Evolutionary conservation across 2,888 invertebrate genomes (phyloP).

Genomic region (Dryadula phaetusa): DNA sequence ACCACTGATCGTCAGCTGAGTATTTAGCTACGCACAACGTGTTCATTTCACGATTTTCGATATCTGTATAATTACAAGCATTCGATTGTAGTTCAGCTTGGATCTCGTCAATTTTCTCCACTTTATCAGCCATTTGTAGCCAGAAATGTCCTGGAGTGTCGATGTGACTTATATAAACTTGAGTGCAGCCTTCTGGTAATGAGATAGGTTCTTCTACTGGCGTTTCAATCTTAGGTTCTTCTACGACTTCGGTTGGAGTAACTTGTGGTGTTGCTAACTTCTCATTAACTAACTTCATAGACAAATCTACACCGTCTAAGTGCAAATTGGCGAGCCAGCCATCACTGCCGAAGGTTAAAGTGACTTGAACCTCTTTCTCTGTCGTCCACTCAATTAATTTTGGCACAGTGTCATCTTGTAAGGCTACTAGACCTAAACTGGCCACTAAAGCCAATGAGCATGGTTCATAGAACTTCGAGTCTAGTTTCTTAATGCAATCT

Average conservation of each 20-base stretch:
- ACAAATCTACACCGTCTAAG: constrained; percentile 78
- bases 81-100: constrained; percentile 87
- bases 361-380: constrained; percentile 82
- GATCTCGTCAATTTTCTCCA: constrained; percentile 82
- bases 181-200: constrained; percentile 67
- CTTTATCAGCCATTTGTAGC: constrained; percentile 86
- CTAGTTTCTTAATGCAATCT: constrained; percentile 75
- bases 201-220: constrained; percentile 61
- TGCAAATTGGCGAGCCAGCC: constrained; percentile 84
- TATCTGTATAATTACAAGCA: constrained; percentile 76
- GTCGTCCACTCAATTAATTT: constrained; percentile 72
- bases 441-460: constrained; percentile 70
- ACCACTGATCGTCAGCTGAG: constrained; percentile 94
- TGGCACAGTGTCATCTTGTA: constrained; percentile 67
- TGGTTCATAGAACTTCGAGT: constrained; percentile 75
- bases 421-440: constrained; percentile 67
- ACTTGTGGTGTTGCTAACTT: constrained; percentile 68
- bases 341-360: constrained; percentile 77
- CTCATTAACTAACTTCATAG: constrained; percentile 75
- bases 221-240: constrained; percentile 56
- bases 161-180: constrained; percentile 87
- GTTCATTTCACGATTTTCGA: constrained; percentile 85
- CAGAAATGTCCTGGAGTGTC: constrained; percentile 91
- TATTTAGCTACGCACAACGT: constrained; percentile 91
- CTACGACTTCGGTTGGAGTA: constrained; percentile 52